Conservation (phyloP, 30 jellyfish, hydroid and myxozoan species). For the Hydractinia symbiolongicarpus region DNA sequence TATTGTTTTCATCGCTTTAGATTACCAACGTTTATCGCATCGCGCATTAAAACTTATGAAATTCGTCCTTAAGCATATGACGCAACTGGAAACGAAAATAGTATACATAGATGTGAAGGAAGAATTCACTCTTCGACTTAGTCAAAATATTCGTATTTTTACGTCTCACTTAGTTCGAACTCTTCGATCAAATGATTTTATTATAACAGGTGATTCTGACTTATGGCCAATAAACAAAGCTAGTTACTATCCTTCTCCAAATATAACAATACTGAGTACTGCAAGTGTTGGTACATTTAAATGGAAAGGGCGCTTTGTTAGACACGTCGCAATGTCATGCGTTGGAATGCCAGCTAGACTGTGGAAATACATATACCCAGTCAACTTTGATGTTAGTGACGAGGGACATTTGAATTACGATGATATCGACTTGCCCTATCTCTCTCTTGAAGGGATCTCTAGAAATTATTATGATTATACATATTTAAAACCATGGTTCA, state of each 20-base stretch:
- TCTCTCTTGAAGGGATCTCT: background rate
- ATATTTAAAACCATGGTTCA: background rate
- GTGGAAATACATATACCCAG: background rate
- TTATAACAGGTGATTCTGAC: background rate
- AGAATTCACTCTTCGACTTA: background rate
- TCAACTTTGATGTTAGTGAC: background rate
- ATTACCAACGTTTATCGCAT: background rate
- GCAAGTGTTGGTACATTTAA: background rate
- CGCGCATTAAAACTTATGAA: background rate
- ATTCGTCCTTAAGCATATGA: background rate
- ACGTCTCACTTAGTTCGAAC: background rate
- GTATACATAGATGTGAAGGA: background rate
- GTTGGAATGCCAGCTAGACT: background rate
- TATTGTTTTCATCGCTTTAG: background rate
- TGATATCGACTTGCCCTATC: background rate
- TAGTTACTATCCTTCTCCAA: background rate
- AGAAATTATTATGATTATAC: background rate
- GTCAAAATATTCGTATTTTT: background rate
- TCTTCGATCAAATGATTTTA: background rate
- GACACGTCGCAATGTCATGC: background rate
- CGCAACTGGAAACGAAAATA: background rate
- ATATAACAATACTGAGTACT: background rate
- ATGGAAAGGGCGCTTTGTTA: background rate
- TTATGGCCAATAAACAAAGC: conserved; percentile 3
- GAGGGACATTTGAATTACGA: background rate